Evolutionary conservation across 53 echinoderm and acorn worm species (phyloP), one percentile per base, ranked within the genome.

Genomic region (Luidia sarsii): DNA sequence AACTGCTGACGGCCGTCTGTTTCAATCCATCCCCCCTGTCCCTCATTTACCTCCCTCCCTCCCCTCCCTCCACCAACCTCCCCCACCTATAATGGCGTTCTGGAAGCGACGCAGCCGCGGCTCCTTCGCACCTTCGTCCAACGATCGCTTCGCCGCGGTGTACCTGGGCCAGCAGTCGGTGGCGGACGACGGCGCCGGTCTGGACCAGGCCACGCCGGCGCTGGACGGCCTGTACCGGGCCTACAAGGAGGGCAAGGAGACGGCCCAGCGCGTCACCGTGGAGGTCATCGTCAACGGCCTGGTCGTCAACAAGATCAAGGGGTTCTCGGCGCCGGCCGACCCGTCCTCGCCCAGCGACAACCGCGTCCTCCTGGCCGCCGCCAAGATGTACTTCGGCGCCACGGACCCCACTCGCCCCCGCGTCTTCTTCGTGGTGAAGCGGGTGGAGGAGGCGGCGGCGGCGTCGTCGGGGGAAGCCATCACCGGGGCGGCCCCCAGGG

Each of bases 41-140:
- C n/a, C n/a, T n/a, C n/a, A n/a, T n/a, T n/a, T n/a, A n/a, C n/a
- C n/a, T n/a, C n/a, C n/a, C n/a, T n/a, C n/a, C n/a, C n/a, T n/a
- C n/a, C n/a, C n/a, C n/a, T n/a, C n/a, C n/a, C n/a, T n/a, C n/a
- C n/a, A n/a, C n/a, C n/a, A n/a, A n/a, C n/a, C n/a, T n/a, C n/a
- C n/a, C n/a, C n/a, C n/a, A n/a, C n/a, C n/a, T n/a, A n/a, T n/a
- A n/a, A 93, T 93, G 93, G 90, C 93, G 90, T 93, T 93, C 79
- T 87, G 87, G 90, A 93, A 90, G 63, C 57, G 90, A 55, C 48
- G 87, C 59, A 93, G 81, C 57, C 70, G 79, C 71, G 83, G 79
- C 29, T 91, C 87, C 38, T 83, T 83, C 22, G 84, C 84, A 25
- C 83, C 83, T 18, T 79, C 91, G 10, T 80, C 87, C 1, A 77